Base-by-base conservation (phyloP, 2,113 vertebrate genomes). In the Rhineura floridana region DNA sequence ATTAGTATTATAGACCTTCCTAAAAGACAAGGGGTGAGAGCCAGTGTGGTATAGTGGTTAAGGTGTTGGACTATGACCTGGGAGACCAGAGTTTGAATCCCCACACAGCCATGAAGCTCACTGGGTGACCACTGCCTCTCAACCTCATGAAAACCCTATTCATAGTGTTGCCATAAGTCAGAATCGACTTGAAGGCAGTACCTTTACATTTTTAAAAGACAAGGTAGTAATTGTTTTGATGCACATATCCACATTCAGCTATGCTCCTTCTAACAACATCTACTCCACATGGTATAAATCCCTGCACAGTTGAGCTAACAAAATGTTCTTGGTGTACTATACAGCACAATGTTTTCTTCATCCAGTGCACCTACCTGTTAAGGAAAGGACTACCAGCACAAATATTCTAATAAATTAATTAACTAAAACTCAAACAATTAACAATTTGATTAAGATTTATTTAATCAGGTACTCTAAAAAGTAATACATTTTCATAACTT, bases 241-340 rank as follows among this genome's bases (percentile, higher is more conserved):
- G 73, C n/a, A 90, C 59, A 67, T 93, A 85, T 87, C 69, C 59
- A 50, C 75, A 81, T 63, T 50, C 69, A 89, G n/a, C 70, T 88
- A 83, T 81, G 10, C 85, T 92, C 59, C 69, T 87, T 63, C 82
- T 83, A 63, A 46, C 72, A 78, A 21, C 67, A n/a, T 33, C 4
- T 1, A 3, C 48, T 85, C 30, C 55, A 13, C 6, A 3, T 1
- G 65, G 65, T n/a, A 44, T 1, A 6, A 8, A 48, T 65, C n/a
- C 19, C 50, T 59, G 39, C 50, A 21, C 0, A 73, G 39, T 48
- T 3, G 46, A 84, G 59, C 9, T 67, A 9, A 77, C 50, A 70
- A 80, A 42, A n/a, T 0, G 1, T 48, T 70, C 15, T 21, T 50
- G 8, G 48, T 50, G 28, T 69, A 11, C 2, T 84, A 33, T 7